Conservation (phyloP, 2,113 vertebrate species). For the Paralichthys olivaceus region DNA sequence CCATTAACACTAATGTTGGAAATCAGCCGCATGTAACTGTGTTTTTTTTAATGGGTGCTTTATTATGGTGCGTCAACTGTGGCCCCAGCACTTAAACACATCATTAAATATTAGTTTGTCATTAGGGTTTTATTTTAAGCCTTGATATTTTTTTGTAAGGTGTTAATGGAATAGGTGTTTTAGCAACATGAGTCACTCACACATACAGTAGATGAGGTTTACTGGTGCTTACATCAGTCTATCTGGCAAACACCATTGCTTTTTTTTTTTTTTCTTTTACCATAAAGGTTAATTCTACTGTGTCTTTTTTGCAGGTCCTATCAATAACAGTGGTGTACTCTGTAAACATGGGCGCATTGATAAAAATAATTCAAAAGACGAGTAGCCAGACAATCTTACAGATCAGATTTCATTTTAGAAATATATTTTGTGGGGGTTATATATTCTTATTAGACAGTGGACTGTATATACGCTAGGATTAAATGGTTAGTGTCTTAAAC, state of each 20-base stretch:
- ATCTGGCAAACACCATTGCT: constrained; percentile 31
- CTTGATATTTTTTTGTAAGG: constrained; percentile 54
- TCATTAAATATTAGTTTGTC: constrained; percentile 67
- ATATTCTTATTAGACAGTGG: neutral
- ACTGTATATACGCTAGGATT: neutral
- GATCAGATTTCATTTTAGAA: neutral
- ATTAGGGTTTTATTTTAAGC: constrained; percentile 62
- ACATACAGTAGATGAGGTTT: constrained; percentile 12
- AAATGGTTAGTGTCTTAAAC: neutral
- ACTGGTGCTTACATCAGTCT: constrained; percentile 44
- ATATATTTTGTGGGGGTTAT: neutral
- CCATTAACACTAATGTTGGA: constrained; percentile 35
- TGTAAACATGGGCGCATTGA: neutral
- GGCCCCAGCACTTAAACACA: constrained; percentile 61
- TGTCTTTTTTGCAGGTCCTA: no score
- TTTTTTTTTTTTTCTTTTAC: constrained; percentile 2
- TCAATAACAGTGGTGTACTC: neutral
- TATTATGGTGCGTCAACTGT: constrained; percentile 58
- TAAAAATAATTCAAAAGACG: neutral
- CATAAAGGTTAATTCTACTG: no score
- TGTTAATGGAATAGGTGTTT: constrained; percentile 54
- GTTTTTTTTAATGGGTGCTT: constrained; percentile 62
- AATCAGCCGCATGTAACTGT: constrained; percentile 40
- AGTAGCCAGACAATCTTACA: neutral
- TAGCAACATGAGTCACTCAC: constrained; percentile 33